These are phyloP conservation scores for Plectrocnemia conspersa DNA, from an alignment of 1,140 invertebrate species.

Conservation along the genomic window DNA sequence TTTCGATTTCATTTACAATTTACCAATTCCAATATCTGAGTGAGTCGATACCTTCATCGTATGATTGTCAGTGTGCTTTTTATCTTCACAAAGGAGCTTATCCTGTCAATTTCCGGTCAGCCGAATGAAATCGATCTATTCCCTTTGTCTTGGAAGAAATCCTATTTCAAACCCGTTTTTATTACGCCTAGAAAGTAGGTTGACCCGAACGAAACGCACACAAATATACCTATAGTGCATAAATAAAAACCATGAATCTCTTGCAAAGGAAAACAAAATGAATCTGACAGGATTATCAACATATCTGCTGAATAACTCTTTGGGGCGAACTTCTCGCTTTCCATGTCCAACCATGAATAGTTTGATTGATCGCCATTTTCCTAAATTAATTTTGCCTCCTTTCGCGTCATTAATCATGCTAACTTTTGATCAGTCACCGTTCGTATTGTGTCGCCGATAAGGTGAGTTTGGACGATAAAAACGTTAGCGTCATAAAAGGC, in stretches of 20 bases:
- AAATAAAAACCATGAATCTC: too few relatives aligned
- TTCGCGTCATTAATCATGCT: constrained; percentile 14
- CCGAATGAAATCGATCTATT: constrained; percentile 26
- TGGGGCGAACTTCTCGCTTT: too few relatives aligned
- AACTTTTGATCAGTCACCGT: constrained; percentile 10
- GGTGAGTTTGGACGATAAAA: constrained; percentile 9
- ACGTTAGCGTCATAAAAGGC: constrained; percentile 4
- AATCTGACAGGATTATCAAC: too few relatives aligned
- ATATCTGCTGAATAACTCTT: too few relatives aligned
- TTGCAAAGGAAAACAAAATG: too few relatives aligned
- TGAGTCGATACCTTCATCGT: too few relatives aligned
- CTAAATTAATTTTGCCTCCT: constrained; percentile 8
- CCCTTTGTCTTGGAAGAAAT: constrained; percentile 21
- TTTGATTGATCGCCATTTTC: constrained; percentile 2
- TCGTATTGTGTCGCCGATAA: constrained; percentile 13
- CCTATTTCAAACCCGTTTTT: constrained; percentile 17
- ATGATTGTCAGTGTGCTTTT: constrained; percentile 9
- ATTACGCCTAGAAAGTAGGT: constrained; percentile 12
- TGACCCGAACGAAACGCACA: constrained; percentile 1
- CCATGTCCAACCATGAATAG: too few relatives aligned
- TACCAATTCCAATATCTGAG: too few relatives aligned
- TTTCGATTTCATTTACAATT: too few relatives aligned
- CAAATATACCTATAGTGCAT: too few relatives aligned
- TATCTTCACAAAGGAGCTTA: constrained; percentile 25
- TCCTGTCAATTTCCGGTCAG: constrained; percentile 32